Evolutionary conservation across 2,888 invertebrate genomes (phyloP), one percentile per base, ranked within the genome.

Genomic region (Scrobipalpa atriplicella): DNA sequence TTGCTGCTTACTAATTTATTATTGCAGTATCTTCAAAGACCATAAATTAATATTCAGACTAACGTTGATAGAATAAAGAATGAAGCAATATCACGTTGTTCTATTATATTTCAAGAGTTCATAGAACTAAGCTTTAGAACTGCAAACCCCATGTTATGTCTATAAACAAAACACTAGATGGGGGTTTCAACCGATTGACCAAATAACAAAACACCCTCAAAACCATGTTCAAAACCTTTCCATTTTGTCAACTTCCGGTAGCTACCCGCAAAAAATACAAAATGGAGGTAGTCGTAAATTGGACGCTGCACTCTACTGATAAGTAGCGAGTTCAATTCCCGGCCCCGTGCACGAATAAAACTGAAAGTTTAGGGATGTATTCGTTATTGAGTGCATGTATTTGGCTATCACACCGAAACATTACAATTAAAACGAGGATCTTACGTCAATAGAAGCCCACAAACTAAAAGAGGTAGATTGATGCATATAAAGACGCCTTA

Each of bases 251-350:
- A 39, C 18, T 11, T 16, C 61, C 61, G 47, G n/a, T 47, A 47
- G 47, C 47, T 16, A 47, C 19, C 61, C 41, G 13, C 39, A 18
- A 61, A 61, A 41, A 61, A 41, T 19, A 60, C 16, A 39, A 61
- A 19, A 61, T 47, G 47, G 16, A 36, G 36, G 7, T 29, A n/a
- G 61, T 52, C 51, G 63, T 63, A 63, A 71, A 75, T 78, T 76
- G 81, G 74, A 78, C 66, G 66, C 76, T 82, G 83, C 77, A 76
- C 74, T 78, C 78, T 74, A 73, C 76, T 76, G 84, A 83, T 83
- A 84, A 81, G 80, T 82, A 78, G 78, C 70, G 62, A 67, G 70
- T 78, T 77, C 78, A 78, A 72, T 71, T 72, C 63, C 70, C 73
- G 71, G 47, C 52, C 18, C 68, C 69, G 76, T 77, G 78, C 80